Evolutionary conservation across 2,888 invertebrate genomes (phyloP).

Genomic region (Rotaria sp.): DNA sequence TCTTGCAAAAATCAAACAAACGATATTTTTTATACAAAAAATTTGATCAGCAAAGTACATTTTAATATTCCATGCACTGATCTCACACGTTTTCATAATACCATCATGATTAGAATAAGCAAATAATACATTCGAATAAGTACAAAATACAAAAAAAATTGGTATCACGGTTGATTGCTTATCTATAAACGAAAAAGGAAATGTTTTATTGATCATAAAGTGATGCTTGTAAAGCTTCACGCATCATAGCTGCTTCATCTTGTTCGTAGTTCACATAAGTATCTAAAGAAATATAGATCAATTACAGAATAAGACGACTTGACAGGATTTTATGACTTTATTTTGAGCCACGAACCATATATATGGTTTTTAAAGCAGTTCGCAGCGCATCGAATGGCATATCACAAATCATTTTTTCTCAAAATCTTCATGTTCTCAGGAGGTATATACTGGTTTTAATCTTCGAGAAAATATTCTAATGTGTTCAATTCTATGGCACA

Average conservation of each 20-base stretch:
- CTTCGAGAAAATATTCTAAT: too few species aligned
- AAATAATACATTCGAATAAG: not conserved
- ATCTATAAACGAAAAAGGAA: not conserved
- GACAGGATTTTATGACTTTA: too few species aligned
- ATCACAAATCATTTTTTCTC: too few species aligned
- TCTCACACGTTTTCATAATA: not conserved
- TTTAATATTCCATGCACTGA: not conserved
- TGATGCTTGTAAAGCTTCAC: constrained; percentile 1
- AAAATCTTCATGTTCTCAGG: too few species aligned
- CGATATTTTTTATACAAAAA: too few species aligned
- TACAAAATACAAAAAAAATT: not conserved
- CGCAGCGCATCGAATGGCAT: too few species aligned
- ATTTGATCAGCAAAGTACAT: not conserved
- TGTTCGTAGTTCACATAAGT: not conserved
- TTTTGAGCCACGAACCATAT: too few species aligned
- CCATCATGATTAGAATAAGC: not conserved
- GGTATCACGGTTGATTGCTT: not conserved
- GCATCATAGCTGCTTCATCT: not conserved
- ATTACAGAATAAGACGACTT: not conserved
- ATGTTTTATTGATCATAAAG: not conserved
- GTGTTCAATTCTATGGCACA: too few species aligned
- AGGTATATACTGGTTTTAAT: too few species aligned
- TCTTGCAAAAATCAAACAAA: too few species aligned
- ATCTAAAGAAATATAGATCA: not conserved
- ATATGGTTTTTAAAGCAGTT: too few species aligned